Evolutionary conservation across 1,140 invertebrate genomes (phyloP), one percentile per base, ranked within the genome.

Genomic region (Trypoxylus dichotomus): DNA sequence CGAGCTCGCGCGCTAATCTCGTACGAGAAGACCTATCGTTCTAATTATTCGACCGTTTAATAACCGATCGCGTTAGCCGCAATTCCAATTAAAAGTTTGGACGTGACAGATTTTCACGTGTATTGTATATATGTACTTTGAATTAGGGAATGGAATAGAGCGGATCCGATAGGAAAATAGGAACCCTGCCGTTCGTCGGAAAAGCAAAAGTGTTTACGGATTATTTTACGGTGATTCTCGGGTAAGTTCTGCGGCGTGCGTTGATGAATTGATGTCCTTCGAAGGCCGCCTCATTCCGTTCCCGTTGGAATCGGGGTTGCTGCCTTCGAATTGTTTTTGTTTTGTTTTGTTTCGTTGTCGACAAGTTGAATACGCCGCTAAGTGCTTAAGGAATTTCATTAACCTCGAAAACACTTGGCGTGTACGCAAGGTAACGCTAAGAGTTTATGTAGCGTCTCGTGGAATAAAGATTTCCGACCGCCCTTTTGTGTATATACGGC

Each of bases 331-430:
- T 68, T 68, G 60, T 68, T 68, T 25, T 68, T 68, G 60, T 68
- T 68, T 68, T 29, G 21, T 25, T 13, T 24, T 68, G 60, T 8
- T 37, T 68, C 13, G 25, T 2, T 10, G 60, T 19, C 27, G 24
- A 15, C 60, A 29, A 27, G 60, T 68, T 24, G 60, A 68, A 68
- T 24, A 24, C 15, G 24, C 21, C 13, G 60, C 8, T 68, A 68
- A 29, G 60, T 68, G 24, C 24, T 68, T 15, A 68, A 68, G 60
- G 60, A 68, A 68, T 68, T 68, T 68, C 60, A 68, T 68, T 68
- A 68, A 68, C 60, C 10, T 68, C 19, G 24, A 68, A n/a, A 68
- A 68, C 60, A 68, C 60, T 68, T 68, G 27, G n/a, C 7, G 60
- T 68, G 6, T 68, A 27, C 24, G 24, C 24, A 25, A 29, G 24